These are phyloP conservation scores for Stenchaetothrips biformis DNA, from an alignment of 2,888 invertebrate genomes.

Conservation along the genomic window DNA sequence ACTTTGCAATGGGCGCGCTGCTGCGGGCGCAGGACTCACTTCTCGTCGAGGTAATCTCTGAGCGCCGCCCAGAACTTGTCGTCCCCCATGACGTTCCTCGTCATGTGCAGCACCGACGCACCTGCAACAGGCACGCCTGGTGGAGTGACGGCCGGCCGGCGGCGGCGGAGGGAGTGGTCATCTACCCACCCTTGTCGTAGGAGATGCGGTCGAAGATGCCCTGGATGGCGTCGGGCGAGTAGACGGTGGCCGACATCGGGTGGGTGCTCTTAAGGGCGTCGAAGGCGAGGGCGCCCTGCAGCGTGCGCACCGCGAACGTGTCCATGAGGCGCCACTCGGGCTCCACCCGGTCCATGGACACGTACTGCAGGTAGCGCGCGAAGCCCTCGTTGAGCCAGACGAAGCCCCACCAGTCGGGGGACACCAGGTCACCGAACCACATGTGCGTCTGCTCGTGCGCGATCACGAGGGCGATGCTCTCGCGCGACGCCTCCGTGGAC, in stretches of 20 bases:
- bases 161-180: neutral
- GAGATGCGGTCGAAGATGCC: constrained; percentile 33
- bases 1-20: neutral
- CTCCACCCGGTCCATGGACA: constrained; percentile 45
- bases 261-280: constrained; percentile 28
- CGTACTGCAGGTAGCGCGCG: constrained; percentile 48
- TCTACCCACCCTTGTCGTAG: constrained; percentile 34
- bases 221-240: constrained; percentile 27
- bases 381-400: constrained; percentile 45
- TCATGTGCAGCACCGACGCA: constrained; percentile 52
- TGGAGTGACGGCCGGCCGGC: too few relatives aligned
- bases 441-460: constrained; percentile 50
- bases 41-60: constrained; percentile 35
- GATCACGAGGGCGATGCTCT: constrained; percentile 43
- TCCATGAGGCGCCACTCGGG: constrained; percentile 56
- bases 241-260: constrained; percentile 27
- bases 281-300: constrained; percentile 44
- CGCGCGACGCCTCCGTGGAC: constrained; percentile 38
- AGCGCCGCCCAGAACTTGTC: constrained; percentile 46
- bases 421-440: constrained; percentile 43
- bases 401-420: constrained; percentile 38
- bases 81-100: constrained; percentile 49
- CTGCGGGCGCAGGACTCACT: constrained; percentile 28
- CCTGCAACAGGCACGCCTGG: constrained; percentile 42
- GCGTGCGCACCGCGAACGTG: constrained; percentile 52